phyloP scores from a whole-genome alignment of 2,113 vertebrate species.

The Periophthalmus modestus region DNA sequence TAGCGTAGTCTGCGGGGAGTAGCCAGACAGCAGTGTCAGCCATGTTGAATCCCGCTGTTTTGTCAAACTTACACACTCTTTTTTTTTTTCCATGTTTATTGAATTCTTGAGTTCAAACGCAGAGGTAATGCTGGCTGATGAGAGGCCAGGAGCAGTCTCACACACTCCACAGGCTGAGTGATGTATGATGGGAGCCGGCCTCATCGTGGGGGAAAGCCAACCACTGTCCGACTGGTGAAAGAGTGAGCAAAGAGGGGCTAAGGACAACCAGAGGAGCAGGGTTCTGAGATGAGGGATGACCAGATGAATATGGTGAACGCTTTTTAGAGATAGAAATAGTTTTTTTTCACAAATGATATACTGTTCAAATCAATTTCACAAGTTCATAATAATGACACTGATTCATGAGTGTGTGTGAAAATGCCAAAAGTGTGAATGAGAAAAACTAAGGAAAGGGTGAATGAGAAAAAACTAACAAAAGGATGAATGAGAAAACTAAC shows the following conservation, averaged over 20 bases:
- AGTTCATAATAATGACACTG: too few species aligned
- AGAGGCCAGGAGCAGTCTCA: slow-evolving; percentile 58
- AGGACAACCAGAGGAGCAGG: slow-evolving; percentile 40
- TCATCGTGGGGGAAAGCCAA: slow-evolving; percentile 58
- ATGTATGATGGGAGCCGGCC: slow-evolving; percentile 66
- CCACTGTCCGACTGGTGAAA: slow-evolving; percentile 55
- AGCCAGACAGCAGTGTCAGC: background rate
- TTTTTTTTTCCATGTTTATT: slow-evolving; percentile 33
- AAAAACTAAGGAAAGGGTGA: too few species aligned
- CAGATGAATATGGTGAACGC: background rate
- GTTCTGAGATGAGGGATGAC: too few species aligned
- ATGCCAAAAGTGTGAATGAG: too few species aligned
- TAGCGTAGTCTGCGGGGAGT: background rate
- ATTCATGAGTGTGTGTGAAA: too few species aligned
- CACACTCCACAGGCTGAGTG: slow-evolving; percentile 59
- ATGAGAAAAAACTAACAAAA: too few species aligned
- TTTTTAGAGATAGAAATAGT: too few species aligned
- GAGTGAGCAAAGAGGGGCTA: slow-evolving; percentile 65
- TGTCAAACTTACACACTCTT: slow-evolving; percentile 32
- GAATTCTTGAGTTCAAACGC: slow-evolving; percentile 53
- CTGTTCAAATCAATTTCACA: too few species aligned
- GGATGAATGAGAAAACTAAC: too few species aligned
- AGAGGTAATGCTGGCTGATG: slow-evolving; percentile 44
- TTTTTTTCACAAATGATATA: too few species aligned
- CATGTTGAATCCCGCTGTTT: slow-evolving; percentile 16